Evolutionary conservation across 2,888 invertebrate genomes (phyloP), one percentile per base, ranked within the genome.

Genomic region (Papilio gigon): DNA sequence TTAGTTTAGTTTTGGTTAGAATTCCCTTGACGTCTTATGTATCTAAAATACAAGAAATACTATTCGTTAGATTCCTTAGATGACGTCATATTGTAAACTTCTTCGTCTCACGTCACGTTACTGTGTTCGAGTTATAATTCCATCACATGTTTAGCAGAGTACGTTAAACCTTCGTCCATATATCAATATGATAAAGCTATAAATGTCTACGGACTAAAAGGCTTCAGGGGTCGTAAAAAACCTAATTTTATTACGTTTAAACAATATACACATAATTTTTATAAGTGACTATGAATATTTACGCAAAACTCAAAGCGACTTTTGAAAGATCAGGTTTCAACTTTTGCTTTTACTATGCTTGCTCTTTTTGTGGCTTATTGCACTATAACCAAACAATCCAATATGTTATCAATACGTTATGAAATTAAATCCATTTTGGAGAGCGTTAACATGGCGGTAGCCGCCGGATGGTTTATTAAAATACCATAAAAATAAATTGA

Each of bases 141-240:
- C n/a, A 27, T n/a, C n/a, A 53, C 25, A 14, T 25, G 6, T 53
- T 53, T n/a, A 3, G 27, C 27, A 27, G 53, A 3, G 53, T 11
- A 47, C 22, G 2, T 22, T 22, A 50, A 50, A 25, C 17, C 25
- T 1, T 22, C 27, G 14, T 14, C 50, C 9, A 25, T 53, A 53
- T 53, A 27, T 53, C 53, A 53, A n/a, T 53, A 8, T n/a, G 8
- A 53, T 53, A 11, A n/a, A 53, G 53, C 27, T 27, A 53, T 53
- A 53, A 53, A 53, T 8, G 27, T 53, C 27, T 27, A 53, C 8
- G 27, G 27, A 8, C 27, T 53, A 53, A 53, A 53, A 53, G 25
- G 53, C 8, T 25, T 53, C 8, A 40, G 6, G 27, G 53, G 27
- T n/a, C 6, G 6, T 27, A 27, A 50, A 53, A 53, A 27, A 27